Base-by-base conservation (phyloP, 2,888 invertebrate species). In the Erannis defoliaria region DNA sequence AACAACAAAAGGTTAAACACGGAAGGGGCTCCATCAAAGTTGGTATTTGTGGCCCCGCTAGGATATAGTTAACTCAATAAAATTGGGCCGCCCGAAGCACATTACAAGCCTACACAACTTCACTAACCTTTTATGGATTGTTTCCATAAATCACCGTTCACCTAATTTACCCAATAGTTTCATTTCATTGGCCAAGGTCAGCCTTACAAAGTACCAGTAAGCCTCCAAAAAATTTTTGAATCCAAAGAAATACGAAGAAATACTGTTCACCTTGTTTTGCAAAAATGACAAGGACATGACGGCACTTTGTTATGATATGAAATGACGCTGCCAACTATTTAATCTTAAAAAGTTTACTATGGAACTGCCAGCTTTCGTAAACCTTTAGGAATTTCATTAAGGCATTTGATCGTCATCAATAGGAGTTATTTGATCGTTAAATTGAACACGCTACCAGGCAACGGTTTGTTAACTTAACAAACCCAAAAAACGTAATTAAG, bases 381-480 rank as follows among this genome's bases (percentile, higher is more conserved):
- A 38, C 18, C 16, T 38, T 18, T 38, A 12, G 2, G 10, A 12
- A 12, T 33, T 33, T 33, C 10, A 33, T 12, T 33, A 2, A 33
- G 4, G 10, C 3, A 1, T 33, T 33, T 33, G 1, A 33, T 33
- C n/a, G 3, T 4, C 4, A 33, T 33, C 33, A 12, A 12, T 12
- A 33, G 2, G 18, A 29, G 9, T 14, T 21, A 43, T 43, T 50
- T 43, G 23, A 5, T 50, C 57, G 21, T 45, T 38, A 43, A 18
- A 12, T 48, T 6, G 2, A 12, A 37, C 10, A 12, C 9, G 37
- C 14, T 29, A 35, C 57, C 12, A 58, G 51, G 51, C 57, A 51
- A 58, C 50, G 37, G 14, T 19, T 29, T 58, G 46, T 58, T 51
- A 45, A 16, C 56, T 9, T 56, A 49, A 23, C 49, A 42, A 49